These are phyloP conservation scores for Corythoichthys intestinalis DNA, from an alignment of 2,113 vertebrate species.

Conservation along the genomic window DNA sequence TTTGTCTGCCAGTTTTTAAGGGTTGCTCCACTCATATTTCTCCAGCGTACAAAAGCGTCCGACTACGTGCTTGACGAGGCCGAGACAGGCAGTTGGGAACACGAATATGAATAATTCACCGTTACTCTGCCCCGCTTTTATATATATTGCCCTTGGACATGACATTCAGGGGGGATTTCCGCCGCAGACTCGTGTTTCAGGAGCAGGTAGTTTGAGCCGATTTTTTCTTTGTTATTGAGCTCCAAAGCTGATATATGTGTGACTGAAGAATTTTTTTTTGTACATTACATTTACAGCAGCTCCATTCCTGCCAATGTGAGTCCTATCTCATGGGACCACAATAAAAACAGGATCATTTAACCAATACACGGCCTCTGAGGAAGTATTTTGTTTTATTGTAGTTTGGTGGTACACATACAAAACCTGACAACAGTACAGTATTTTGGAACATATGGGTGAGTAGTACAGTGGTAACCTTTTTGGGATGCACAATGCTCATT, in stretches of 20 bases:
- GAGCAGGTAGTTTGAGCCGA: slow-evolving; percentile 35
- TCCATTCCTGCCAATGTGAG: slow-evolving; percentile 26
- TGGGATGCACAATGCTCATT: too few relatives aligned
- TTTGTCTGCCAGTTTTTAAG: background rate
- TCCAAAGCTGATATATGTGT: slow-evolving; percentile 23
- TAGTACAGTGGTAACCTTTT: too few relatives aligned
- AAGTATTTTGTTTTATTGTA: too few relatives aligned
- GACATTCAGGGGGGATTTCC: slow-evolving; percentile 56
- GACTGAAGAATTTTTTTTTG: slow-evolving; percentile 7
- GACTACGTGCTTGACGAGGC: slow-evolving; percentile 51
- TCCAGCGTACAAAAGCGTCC: slow-evolving; percentile 37
- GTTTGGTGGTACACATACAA: too few relatives aligned
- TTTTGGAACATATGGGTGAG: too few relatives aligned
- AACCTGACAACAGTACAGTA: too few relatives aligned
- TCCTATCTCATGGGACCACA: too few relatives aligned
- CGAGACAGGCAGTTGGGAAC: slow-evolving; percentile 52
- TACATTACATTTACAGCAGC: slow-evolving; percentile 47
- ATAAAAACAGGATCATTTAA: too few relatives aligned
- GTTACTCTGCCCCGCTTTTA: slow-evolving; percentile 23
- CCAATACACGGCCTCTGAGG: too few relatives aligned
- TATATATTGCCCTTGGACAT: slow-evolving; percentile 53
- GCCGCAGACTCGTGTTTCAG: slow-evolving; percentile 47
- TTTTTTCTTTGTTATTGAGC: slow-evolving; percentile 28
- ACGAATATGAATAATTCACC: slow-evolving; percentile 62
- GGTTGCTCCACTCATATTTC: slow-evolving; percentile 37